Evolutionary conservation across 2,113 vertebrate species (phyloP).

Genomic region (Hyla sarda): DNA sequence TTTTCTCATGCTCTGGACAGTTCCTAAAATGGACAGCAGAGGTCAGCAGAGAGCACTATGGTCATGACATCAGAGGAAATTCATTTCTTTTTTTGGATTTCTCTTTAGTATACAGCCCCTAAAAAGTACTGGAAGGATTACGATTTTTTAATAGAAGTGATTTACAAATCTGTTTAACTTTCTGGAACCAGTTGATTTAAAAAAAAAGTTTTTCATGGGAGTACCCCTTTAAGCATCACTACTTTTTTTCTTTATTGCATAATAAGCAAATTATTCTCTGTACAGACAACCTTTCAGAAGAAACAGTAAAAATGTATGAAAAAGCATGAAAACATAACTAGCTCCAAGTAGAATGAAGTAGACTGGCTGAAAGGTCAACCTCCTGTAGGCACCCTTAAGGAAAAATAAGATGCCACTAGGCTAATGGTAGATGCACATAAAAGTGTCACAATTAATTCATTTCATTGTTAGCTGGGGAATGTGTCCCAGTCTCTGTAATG

Average conservation of each 20-base stretch:
- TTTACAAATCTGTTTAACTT: too few species aligned
- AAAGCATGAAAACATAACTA: not conserved
- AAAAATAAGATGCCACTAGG: conserved; percentile 50
- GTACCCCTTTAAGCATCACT: too few species aligned
- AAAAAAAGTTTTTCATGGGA: too few species aligned
- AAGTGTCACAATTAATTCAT: conserved; percentile 56
- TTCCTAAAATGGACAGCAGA: too few species aligned
- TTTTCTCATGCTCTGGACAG: too few species aligned
- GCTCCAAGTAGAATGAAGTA: conserved; percentile 46
- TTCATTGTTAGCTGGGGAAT: conserved; percentile 52
- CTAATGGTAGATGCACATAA: conserved; percentile 51
- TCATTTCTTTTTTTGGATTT: too few species aligned
- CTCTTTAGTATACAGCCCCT: too few species aligned
- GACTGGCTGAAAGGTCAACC: conserved; percentile 31
- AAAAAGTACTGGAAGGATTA: too few species aligned
- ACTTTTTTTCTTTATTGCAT: not conserved
- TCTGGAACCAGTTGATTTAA: too few species aligned
- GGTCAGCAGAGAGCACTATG: too few species aligned
- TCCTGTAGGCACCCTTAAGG: conserved; percentile 52
- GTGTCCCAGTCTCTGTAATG: conserved; percentile 43
- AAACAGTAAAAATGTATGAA: conserved; percentile 12
- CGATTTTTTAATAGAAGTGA: too few species aligned
- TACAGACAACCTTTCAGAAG: conserved; percentile 2
- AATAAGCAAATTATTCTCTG: not conserved
- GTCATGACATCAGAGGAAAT: too few species aligned